Evolutionary conservation across 1,140 invertebrate species (phyloP).

Genomic region (Cepaea nemoralis): DNA sequence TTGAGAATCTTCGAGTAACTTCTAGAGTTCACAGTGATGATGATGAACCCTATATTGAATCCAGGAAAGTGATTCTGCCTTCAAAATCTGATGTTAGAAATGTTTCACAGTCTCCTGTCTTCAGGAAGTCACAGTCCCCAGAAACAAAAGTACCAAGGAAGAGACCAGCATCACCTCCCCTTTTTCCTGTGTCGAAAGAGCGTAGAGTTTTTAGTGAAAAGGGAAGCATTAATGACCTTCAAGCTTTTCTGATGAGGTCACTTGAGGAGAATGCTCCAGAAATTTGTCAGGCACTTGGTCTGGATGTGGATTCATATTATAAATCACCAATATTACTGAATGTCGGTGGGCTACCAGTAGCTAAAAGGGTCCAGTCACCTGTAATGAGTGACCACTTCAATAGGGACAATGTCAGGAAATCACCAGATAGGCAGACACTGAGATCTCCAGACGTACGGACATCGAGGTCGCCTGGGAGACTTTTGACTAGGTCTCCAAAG

Average conservation of each 20-base stretch:
- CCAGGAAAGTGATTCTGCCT: too few species aligned
- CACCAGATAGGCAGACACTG: background rate
- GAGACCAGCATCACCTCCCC: background rate
- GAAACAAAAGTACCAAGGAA: background rate
- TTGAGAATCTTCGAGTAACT: conserved; percentile 32
- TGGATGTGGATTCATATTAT: background rate
- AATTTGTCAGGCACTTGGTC: background rate
- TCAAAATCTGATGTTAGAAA: too few species aligned
- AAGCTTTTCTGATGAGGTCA: background rate
- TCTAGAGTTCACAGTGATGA: background rate
- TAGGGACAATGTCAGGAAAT: background rate
- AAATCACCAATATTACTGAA: background rate
- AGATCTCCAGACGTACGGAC: background rate
- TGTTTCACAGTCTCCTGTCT: too few species aligned
- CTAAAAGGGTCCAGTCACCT: background rate
- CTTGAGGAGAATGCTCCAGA: background rate
- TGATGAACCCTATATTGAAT: conserved; percentile 16
- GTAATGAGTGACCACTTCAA: background rate
- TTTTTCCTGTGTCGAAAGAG: background rate
- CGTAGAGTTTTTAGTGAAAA: background rate
- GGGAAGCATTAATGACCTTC: background rate
- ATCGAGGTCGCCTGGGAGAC: background rate
- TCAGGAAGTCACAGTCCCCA: too few species aligned
- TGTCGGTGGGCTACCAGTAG: background rate
- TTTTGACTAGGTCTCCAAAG: background rate